Base-by-base conservation (phyloP, 2,888 invertebrate genomes). In the Schrankia costaestrigalis region DNA sequence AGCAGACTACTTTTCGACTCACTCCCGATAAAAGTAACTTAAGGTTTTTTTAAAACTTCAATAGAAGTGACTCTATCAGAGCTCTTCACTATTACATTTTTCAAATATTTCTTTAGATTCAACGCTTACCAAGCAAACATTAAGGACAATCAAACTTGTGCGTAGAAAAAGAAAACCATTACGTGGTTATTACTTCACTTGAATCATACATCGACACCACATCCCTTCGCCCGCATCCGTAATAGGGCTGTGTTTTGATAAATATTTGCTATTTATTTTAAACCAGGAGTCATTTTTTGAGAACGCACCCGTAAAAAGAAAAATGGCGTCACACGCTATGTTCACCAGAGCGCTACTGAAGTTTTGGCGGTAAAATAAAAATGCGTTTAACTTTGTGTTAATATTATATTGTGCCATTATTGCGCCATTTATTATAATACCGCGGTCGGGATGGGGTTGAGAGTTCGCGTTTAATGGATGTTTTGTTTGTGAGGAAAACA, bases 331-430 rank as follows among this genome's bases (percentile, higher is more conserved):
- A 63, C 60, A 46, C 65, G 62, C 63, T 59, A 61, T 65, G 75
- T 58, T 67, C 72, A 67, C 56, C 71, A 56, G 64, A 71, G 71
- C 73, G 73, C 56, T 65, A 64, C 77, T 71, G 70, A 78, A 84
- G 74, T 83, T 84, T 76, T 44, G 71, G 71, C 69, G 75, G 76
- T 69, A 80, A 86, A 84, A 83, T 83, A 85, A 86, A 86, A 85
- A 82, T 76, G 72, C 80, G 80, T 83, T 86, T 86, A 85, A 87
- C 87, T 87, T 87, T 85, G 81, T 82, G 85, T 84, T 86, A 85
- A 84, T 87, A 85, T 86, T 83, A 86, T 87, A 86, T 84, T 83
- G 85, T 83, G 82, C 79, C 82, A 86, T 87, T 85, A 87, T 87
- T 84, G 74, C 81, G 73, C 75, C 85, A 84, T 87, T 86, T 87